phyloP scores from a whole-genome alignment of 2,888 invertebrate species.

The Cryptocephalus moraei region DNA sequence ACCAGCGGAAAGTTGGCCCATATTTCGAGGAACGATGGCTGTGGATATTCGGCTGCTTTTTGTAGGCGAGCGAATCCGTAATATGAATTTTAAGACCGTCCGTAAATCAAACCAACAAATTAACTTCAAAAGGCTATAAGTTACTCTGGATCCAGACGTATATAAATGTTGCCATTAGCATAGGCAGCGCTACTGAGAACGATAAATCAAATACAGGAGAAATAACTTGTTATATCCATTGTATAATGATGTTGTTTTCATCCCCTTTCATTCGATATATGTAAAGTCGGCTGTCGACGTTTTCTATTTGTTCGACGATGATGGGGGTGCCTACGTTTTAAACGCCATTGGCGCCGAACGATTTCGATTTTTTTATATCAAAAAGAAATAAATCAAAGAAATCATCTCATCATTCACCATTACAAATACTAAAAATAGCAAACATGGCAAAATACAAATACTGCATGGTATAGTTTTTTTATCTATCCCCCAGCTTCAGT shows the following conservation, averaged over 20 bases:
- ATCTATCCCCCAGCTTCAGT: no score
- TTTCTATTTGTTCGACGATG: slow-evolving; percentile 13
- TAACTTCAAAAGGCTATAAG: slow-evolving; percentile 39
- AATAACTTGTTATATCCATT: slow-evolving; percentile 40
- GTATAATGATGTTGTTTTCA: slow-evolving; percentile 40
- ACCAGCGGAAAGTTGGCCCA: no score
- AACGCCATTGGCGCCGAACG: slow-evolving; percentile 5
- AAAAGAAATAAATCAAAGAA: not conserved
- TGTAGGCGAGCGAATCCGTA: slow-evolving; percentile 16
- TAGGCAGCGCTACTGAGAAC: slow-evolving; percentile 37
- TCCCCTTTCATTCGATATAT: slow-evolving; percentile 31
- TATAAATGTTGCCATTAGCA: slow-evolving; percentile 41
- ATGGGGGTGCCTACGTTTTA: slow-evolving; percentile 9
- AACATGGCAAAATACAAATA: no score
- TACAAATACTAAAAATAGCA: no score
- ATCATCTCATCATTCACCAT: no score
- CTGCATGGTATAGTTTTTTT: no score
- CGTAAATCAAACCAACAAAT: slow-evolving; percentile 42
- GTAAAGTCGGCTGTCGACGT: slow-evolving; percentile 25
- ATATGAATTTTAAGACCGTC: slow-evolving; percentile 25
- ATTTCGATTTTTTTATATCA: not conserved
- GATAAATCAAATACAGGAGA: slow-evolving; percentile 40
- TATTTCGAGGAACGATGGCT: no score
- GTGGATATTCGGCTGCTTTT: slow-evolving; percentile 9
- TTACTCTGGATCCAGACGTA: slow-evolving; percentile 35